Percentiles rank a stretch among this genome's conserved stretches.
phyloP scores from a whole-genome alignment of 2,113 vertebrate species.

The Xenopus borealis region DNA sequence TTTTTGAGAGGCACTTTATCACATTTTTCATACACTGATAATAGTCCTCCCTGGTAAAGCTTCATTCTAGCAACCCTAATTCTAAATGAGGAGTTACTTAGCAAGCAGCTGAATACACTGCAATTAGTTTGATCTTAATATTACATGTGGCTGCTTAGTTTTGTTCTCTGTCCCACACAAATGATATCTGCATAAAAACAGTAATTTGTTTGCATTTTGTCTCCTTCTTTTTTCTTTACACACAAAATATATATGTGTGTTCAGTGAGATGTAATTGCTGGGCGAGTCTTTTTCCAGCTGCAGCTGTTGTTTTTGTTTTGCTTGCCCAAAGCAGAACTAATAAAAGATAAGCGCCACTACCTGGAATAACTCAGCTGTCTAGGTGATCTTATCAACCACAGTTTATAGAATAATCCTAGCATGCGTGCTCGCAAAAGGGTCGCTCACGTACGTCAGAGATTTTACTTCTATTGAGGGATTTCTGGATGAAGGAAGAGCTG shows the following conservation, averaged over 20 bases:
- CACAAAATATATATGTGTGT: slow-evolving; percentile 40
- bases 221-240: slow-evolving; percentile 13
- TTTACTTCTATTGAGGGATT: no score
- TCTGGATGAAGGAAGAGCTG: no score
- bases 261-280: slow-evolving; percentile 37
- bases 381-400: neutral
- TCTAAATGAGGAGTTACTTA: neutral
- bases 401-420: neutral
- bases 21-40: no score
- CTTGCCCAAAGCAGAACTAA: slow-evolving; percentile 8
- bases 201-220: slow-evolving; percentile 43
- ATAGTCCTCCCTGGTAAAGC: no score
- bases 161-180: slow-evolving; percentile 21
- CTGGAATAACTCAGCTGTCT: neutral
- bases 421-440: neutral
- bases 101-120: slow-evolving; percentile 7
- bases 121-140: slow-evolving; percentile 25
- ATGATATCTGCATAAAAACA: slow-evolving; percentile 37
- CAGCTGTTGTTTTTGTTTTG: slow-evolving; percentile 44
- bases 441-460: no score
- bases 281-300: slow-evolving; percentile 26
- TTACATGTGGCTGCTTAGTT: slow-evolving; percentile 21
- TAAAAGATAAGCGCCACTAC: slow-evolving; percentile 7
- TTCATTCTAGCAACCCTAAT: no score
- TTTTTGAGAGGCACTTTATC: neutral